These are phyloP conservation scores for Agrochola lychnidis DNA, from an alignment of 2,888 invertebrate species.

Conservation along the genomic window DNA sequence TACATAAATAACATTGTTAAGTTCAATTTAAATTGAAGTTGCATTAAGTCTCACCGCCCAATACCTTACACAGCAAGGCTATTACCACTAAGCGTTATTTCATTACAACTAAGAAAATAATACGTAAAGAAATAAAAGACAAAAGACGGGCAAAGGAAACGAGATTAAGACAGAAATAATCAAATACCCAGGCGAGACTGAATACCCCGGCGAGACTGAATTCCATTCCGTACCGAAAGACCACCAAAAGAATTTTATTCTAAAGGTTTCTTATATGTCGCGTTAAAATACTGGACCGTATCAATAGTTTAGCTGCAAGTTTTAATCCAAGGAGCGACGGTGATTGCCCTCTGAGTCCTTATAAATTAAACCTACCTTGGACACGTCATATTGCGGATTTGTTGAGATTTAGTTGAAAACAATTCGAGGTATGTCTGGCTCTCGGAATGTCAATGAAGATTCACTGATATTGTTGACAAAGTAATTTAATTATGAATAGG, in stretches of 20 bases:
- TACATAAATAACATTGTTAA: not conserved
- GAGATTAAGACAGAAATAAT: conserved; percentile 45
- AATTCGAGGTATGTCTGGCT: conserved; percentile 37
- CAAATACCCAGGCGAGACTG: conserved; percentile 34
- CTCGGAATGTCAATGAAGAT: conserved; percentile 42
- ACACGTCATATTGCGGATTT: conserved; percentile 62
- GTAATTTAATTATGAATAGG: conserved; percentile 41
- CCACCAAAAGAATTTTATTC: conserved; percentile 23
- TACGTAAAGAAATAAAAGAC: conserved; percentile 14
- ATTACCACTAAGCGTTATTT: conserved; percentile 22
- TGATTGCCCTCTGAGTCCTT: conserved; percentile 70
- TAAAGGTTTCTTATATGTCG: conserved; percentile 35
- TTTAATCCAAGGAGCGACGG: conserved; percentile 65
- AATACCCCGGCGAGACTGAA: conserved; percentile 33
- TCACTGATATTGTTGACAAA: conserved; percentile 44
- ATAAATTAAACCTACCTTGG: conserved; percentile 73
- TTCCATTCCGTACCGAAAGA: conserved; percentile 13
- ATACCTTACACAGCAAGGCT: not conserved
- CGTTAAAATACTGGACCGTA: conserved; percentile 49
- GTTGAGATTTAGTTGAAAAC: conserved; percentile 56
- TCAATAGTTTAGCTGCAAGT: conserved; percentile 61
- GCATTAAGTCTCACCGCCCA: not conserved
- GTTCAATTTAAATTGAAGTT: conserved; percentile 13
- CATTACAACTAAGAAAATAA: conserved; percentile 47
- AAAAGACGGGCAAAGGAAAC: conserved; percentile 30